phyloP scores from a whole-genome alignment of 2,113 vertebrate species.

The Pontoporia blainvillei region DNA sequence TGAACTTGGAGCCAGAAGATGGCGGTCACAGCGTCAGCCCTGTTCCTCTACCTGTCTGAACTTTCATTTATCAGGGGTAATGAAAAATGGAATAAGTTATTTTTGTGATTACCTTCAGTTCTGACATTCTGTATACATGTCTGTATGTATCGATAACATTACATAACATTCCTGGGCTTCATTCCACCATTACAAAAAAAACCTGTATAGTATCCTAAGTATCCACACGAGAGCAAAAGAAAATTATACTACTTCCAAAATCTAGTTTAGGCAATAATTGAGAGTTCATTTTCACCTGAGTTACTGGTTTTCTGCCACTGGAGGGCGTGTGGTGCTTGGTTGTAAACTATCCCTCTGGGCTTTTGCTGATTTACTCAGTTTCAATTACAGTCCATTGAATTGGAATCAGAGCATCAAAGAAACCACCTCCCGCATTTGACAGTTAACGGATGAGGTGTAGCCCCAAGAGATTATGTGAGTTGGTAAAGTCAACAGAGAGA shows the following conservation, averaged over 20 bases:
- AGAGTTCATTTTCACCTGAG: neutral
- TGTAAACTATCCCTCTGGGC: conserved; percentile 2
- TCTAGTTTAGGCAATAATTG: neutral
- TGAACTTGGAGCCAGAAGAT: neutral
- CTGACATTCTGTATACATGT: neutral
- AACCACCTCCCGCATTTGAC: neutral
- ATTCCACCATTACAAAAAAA: neutral
- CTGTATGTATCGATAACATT: neutral
- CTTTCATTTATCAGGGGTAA: neutral
- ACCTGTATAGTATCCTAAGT: neutral
- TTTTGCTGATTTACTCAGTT: neutral
- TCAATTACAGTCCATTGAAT: neutral
- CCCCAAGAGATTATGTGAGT: neutral
- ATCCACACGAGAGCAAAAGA: neutral
- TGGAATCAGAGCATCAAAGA: neutral
- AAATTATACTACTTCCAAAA: neutral
- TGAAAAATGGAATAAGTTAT: neutral
- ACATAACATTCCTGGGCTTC: neutral
- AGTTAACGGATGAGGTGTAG: neutral
- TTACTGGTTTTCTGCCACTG: conserved; percentile 48
- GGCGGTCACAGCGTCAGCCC: neutral
- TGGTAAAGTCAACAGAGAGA: neutral
- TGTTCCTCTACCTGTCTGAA: neutral
- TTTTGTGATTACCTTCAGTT: neutral
- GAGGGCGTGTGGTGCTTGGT: conserved; percentile 47